A percentile compares a stretch with the other conserved stretches of the same genome.
Evolutionary conservation across 2,797 vertebrate genomes (phyloP).

Genomic region (Acridotheres tristis): DNA sequence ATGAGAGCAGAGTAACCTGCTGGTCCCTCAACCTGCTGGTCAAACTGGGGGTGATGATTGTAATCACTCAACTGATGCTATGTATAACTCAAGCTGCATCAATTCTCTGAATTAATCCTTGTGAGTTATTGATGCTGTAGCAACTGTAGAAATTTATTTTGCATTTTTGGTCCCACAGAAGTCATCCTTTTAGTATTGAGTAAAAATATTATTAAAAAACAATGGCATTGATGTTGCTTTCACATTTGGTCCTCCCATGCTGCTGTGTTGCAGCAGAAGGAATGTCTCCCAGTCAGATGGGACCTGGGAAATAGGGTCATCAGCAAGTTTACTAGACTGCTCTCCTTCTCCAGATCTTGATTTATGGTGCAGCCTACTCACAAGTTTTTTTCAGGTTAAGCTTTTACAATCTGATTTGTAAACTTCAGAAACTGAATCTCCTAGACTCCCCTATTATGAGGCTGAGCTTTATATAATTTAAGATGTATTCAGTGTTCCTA

Average conservation of each 20-base stretch:
- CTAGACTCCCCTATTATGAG: background rate
- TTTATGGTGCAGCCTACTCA: background rate
- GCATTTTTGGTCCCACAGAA: background rate
- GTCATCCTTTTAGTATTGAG: background rate
- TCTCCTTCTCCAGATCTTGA: background rate
- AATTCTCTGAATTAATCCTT: background rate
- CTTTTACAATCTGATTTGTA: background rate
- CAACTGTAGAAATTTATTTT: background rate
- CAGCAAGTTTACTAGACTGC: background rate
- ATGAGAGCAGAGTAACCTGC: accelerated
- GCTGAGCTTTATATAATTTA: background rate
- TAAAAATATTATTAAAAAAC: background rate
- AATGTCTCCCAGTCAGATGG: background rate
- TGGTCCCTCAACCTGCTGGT: background rate
- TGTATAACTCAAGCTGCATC: background rate
- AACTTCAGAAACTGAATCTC: conserved; percentile 20
- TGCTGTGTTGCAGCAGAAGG: background rate
- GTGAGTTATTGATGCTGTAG: background rate
- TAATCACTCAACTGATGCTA: background rate
- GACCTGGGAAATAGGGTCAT: background rate
- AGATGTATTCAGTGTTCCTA: background rate
- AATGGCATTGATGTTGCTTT: background rate
- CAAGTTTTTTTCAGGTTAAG: background rate
- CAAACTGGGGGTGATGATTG: background rate
- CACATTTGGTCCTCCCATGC: background rate